Conservation (phyloP, 1,140 invertebrate genomes). For the Scaptomyza hsui region DNA sequence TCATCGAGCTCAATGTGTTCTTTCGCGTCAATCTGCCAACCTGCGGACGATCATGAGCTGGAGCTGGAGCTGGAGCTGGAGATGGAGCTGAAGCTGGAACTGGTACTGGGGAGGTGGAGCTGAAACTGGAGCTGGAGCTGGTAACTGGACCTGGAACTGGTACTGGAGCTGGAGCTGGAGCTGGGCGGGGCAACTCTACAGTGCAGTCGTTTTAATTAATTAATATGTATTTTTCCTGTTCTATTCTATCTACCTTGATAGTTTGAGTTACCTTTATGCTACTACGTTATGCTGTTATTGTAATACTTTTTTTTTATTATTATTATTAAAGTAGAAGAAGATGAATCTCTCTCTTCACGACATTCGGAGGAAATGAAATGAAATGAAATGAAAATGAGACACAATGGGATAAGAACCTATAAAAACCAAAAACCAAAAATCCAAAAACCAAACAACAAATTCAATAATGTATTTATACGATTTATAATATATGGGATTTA, state of each 20-base stretch:
- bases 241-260: constrained; percentile 81
- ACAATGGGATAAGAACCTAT: constrained; percentile 24
- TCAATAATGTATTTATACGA: constrained; percentile 80
- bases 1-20: constrained; percentile 95
- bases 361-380: constrained; percentile 41
- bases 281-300: constrained; percentile 81
- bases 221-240: constrained; percentile 82
- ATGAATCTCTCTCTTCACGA: constrained; percentile 44
- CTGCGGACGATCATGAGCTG: constrained; percentile 85
- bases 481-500: constrained; percentile 82
- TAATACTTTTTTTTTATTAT: constrained; percentile 78
- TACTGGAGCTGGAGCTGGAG: constrained; percentile 8
- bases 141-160: constrained; percentile 12
- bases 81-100: not conserved
- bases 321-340: constrained; percentile 71
- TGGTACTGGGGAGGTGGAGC: constrained; percentile 24
- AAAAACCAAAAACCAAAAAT: constrained; percentile 41
- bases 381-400: constrained; percentile 44
- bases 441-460: constrained; percentile 58
- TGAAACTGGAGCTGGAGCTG: no score
- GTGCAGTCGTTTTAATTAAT: constrained; percentile 78
- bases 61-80: constrained; percentile 2
- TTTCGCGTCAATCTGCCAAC: constrained; percentile 93
- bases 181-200: constrained; percentile 46
- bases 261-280: constrained; percentile 80